Percentiles rank a stretch among this genome's conserved stretches.
These are phyloP conservation scores for Andrena bicolor DNA, from an alignment of 2,888 invertebrate species.

Conservation along the genomic window DNA sequence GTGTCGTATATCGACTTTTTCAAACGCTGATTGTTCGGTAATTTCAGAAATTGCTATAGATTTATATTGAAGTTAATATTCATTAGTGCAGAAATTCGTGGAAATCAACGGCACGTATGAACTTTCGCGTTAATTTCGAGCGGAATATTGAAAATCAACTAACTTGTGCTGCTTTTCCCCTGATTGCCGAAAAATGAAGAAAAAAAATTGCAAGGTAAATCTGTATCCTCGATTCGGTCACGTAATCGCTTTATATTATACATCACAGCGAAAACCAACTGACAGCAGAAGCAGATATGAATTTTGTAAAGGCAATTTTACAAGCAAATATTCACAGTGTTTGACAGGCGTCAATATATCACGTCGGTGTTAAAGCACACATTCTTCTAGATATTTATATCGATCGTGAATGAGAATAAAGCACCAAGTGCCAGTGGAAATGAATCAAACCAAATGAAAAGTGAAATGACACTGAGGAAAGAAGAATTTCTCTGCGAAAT, in stretches of 20 bases:
- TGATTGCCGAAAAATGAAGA: not conserved
- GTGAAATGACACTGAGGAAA: not conserved
- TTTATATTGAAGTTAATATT: too few relatives aligned
- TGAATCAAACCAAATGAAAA: not conserved
- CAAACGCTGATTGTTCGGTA: too few relatives aligned
- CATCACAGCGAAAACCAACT: not conserved
- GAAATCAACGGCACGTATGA: too few relatives aligned
- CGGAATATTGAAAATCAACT: too few relatives aligned
- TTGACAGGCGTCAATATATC: constrained; percentile 3
- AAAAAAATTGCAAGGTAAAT: not conserved
- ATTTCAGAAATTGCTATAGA: too few relatives aligned
- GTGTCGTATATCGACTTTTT: too few relatives aligned
- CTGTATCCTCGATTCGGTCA: not conserved
- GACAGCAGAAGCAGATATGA: not conserved
- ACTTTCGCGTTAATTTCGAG: too few relatives aligned
- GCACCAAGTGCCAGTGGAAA: not conserved
- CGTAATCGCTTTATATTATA: not conserved
- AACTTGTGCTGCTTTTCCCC: too few relatives aligned
- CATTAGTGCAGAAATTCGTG: too few relatives aligned
- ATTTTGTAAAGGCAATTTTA: constrained; percentile 23
- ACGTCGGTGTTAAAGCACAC: not conserved
- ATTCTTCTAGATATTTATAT: constrained; percentile 7
- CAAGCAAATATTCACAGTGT: constrained; percentile 19
- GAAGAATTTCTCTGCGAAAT: too few relatives aligned
- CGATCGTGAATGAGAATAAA: not conserved